phyloP scores from a whole-genome alignment of 1,140 invertebrate genomes.

The Pygmarrhopalites habei region DNA sequence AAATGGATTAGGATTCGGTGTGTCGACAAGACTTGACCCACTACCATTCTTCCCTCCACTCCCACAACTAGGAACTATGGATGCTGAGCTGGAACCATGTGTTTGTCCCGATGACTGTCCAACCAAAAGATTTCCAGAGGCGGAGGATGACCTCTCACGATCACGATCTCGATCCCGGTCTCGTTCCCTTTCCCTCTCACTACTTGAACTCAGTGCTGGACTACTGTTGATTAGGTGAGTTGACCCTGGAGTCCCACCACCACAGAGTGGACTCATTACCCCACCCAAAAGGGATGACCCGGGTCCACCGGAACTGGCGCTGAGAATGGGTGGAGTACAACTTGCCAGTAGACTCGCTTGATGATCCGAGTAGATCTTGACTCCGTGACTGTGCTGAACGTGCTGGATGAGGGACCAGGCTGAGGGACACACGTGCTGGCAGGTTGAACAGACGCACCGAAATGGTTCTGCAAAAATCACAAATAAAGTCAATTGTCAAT shows the following conservation, averaged over 20 bases:
- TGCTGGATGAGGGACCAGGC: conserved; percentile 93
- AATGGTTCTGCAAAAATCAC: conserved; percentile 70
- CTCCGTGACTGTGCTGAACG: conserved; percentile 84
- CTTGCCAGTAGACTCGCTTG: background rate
- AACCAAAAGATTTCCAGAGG: background rate
- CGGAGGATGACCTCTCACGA: conserved; percentile 10
- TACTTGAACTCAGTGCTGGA: conserved; percentile 15
- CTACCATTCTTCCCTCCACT: background rate
- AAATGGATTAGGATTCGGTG: conserved; percentile 22
- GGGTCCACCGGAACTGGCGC: background rate
- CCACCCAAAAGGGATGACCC: background rate
- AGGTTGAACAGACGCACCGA: conserved; percentile 88
- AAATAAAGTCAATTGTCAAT: background rate
- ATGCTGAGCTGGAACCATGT: background rate
- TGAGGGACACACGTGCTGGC: conserved; percentile 78
- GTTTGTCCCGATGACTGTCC: background rate
- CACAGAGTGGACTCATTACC: background rate
- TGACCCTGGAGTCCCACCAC: background rate
- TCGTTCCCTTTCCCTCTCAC: conserved; percentile 3
- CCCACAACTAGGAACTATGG: background rate
- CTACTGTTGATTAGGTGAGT: background rate
- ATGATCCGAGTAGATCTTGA: conserved; percentile 78
- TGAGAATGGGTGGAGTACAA: background rate
- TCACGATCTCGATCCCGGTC: background rate
- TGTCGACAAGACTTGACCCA: conserved; percentile 1